Evolutionary conservation across 64 coral and sea anemone species (phyloP), one percentile per base, ranked within the genome.

Genomic region (Acropora tenuis): DNA sequence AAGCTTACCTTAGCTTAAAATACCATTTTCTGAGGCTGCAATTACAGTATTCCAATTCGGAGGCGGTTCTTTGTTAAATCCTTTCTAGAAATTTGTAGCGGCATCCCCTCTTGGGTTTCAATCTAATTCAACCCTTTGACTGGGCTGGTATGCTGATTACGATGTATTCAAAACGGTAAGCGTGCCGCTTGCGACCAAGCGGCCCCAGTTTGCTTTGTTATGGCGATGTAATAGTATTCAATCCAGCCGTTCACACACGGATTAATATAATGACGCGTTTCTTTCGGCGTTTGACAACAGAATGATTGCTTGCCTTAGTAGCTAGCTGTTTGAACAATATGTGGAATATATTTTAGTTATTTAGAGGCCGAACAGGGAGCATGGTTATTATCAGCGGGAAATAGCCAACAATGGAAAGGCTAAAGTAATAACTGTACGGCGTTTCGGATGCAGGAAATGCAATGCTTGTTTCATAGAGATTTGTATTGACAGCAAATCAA

Each of bases 341-440:
- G 52, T 10, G 52, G 5, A 84, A 68, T 47, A 40, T 71, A 48
- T 72, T 85, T 85, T 48, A 85, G 69, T 85, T 85, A 61, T 85
- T 65, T 71, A 48, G 72, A 85, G 48, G 43, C 82, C 19, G 82
- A 72, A 43, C 43, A 67, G 63, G 68, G 66, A 16, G 8, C 6
- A 69, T 67, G 66, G 80, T 84, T 68, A 69, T 63, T 63, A 13
- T 63, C 60, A 63, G 80, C 9, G 59, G 41, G 58, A 68, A 30
- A 58, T 45, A 42, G 66, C 58, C 41, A 8, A 12, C 41, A 41
- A 16, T 84, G 10, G 47, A 43, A 69, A 5, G 47, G 16, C 42
- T 17, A 30, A 30, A 30, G 5, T 58, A 67, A n/a, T 58, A 11
- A 85, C 47, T 43, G 4, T 63, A 15, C 2, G 60, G 16, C 60